Base-by-base conservation (phyloP, 2,797 vertebrate genomes). In the Cryptoblepharus egeriae region DNA sequence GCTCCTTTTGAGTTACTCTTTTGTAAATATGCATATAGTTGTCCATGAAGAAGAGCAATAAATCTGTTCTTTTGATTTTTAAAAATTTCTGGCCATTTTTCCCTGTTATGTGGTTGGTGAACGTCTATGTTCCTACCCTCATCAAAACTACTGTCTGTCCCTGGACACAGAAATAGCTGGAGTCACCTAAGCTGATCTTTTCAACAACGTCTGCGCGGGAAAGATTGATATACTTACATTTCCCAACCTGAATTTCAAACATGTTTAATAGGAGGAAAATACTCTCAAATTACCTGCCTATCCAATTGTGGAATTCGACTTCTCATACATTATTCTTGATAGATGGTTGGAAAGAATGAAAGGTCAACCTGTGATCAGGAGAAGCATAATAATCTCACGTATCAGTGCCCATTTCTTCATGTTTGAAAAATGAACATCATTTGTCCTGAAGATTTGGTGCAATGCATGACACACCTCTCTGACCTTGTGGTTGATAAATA, bases 401-500 rank as follows among this genome's bases (percentile, higher is more conserved):
- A 84, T 88, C 63, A 82, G 71, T 83, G 68, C 82, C 88, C 74
- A 67, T 88, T 88, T 93, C 67, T 64, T 82, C 85, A 81, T 84
- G 79, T 85, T 82, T 85, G 92, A 94, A 90, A 92, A 92, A 88
- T 32, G 80, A 91, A 90, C 82, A 84, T 81, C 88, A 88, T 92
- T 93, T 15, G 45, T 88, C 78, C 70, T 67, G 72, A 84, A 90
- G 93, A 91, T 85, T 90, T 84, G 78, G 67, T 91, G 82, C 67
- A 77, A 92, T 84, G 64, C 86, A 75, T 89, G 87, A 68, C 90
- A 84, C 63, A 61, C 71, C 87, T 87, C 89, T 92, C 88, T 95
- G 91, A 94, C 92, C 89, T 89, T 93, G 86, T 83, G 55, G 76
- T 94, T 84, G 86, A 93, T 94, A 93, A 94, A 95, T 95, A 92